A percentile compares a stretch with the other conserved stretches of the same genome.
Conservation (phyloP, 2,797 vertebrate genomes). For the Macropus fuliginosus region DNA sequence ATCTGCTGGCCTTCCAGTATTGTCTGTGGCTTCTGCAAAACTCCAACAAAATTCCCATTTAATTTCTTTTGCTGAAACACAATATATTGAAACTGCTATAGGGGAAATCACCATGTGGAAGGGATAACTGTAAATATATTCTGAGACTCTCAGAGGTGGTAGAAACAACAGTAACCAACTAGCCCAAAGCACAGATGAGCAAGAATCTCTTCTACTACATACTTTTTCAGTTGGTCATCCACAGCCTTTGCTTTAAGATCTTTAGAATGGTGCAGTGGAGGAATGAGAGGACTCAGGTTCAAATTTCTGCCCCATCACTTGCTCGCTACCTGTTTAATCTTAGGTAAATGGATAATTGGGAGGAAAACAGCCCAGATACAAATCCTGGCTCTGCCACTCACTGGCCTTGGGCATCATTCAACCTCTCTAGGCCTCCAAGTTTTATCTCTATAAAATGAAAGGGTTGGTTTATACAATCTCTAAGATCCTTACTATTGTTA, state of each 20-base stretch:
- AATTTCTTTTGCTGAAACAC: not conserved
- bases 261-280: not conserved
- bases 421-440: not conserved
- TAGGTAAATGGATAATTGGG: not conserved
- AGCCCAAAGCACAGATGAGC: not conserved
- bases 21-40: too few relatives aligned
- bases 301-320: not conserved
- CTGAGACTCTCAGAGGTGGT: not conserved
- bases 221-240: not conserved
- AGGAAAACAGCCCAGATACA: not conserved
- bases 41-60: too few relatives aligned
- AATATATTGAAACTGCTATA: not conserved
- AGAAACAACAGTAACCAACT: not conserved
- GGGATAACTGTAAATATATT: not conserved
- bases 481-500: not conserved
- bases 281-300: not conserved
- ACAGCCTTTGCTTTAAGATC: not conserved
- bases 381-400: not conserved
- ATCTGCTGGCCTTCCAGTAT: too few relatives aligned
- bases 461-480: not conserved
- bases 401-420: not conserved
- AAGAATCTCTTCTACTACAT: not conserved
- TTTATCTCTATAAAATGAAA: not conserved
- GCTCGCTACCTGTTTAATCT: not conserved
- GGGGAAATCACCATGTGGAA: not conserved